These are phyloP conservation scores for Bovichtus diacanthus DNA, from an alignment of 2,797 vertebrate genomes.

Conservation along the genomic window DNA sequence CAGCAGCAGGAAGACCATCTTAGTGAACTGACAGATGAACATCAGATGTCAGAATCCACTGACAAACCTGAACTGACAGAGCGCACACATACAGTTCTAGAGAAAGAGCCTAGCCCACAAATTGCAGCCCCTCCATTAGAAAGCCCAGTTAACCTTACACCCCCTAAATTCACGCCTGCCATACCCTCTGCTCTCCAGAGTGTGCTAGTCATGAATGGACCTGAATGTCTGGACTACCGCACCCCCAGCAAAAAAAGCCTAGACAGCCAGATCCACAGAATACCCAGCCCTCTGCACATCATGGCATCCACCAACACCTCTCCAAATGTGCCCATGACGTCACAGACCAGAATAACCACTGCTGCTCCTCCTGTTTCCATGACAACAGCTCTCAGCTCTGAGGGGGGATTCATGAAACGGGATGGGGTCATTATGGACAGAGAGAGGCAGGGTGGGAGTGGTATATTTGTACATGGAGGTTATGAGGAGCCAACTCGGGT, in stretches of 20 bases:
- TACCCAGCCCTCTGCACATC: slow-evolving; percentile 73
- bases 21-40: slow-evolving; percentile 56
- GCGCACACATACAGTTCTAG: slow-evolving; percentile 38
- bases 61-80: slow-evolving; percentile 60
- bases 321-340: slow-evolving; percentile 71
- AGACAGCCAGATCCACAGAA: slow-evolving; percentile 75
- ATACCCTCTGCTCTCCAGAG: slow-evolving; percentile 76
- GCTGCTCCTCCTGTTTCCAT: slow-evolving; percentile 78
- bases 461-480: slow-evolving; percentile 51
- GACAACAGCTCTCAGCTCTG: slow-evolving; percentile 71
- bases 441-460: slow-evolving; percentile 73
- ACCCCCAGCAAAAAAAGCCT: slow-evolving; percentile 80
- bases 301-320: slow-evolving; percentile 71
- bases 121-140: slow-evolving; percentile 57
- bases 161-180: slow-evolving; percentile 59
- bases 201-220: slow-evolving; percentile 85
- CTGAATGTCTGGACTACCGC: slow-evolving; percentile 85
- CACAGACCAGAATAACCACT: slow-evolving; percentile 81
- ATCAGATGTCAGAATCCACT: slow-evolving; percentile 56
- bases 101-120: slow-evolving; percentile 66
- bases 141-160: slow-evolving; percentile 63
- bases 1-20: slow-evolving; percentile 52
- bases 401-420: slow-evolving; percentile 73
- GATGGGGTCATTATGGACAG: slow-evolving; percentile 80
- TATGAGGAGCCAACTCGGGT: slow-evolving; percentile 73